Base-by-base conservation (phyloP, 1,140 invertebrate species). In the Papilio xuthus region DNA sequence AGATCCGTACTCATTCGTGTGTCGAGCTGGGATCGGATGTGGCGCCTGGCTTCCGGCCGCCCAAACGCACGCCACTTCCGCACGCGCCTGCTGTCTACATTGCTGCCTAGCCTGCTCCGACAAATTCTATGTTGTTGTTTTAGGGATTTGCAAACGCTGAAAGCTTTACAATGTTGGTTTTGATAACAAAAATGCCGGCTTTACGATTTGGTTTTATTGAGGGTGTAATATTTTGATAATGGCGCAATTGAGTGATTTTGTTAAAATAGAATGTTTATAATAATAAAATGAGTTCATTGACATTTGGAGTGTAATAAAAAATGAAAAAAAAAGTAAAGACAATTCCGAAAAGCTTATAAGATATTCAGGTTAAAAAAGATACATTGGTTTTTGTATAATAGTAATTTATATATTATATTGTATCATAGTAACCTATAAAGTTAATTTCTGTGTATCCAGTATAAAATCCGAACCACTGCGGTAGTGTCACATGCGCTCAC, bases 41-140 rank as follows among this genome's bases (percentile, higher is more conserved):
- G 88, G 88, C 82, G 72, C 83, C 80, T 78, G 71, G 77, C 83
- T 60, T 84, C 87, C 87, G 86, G 82, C 80, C 80, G 78, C 79
- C 82, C 80, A 81, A 88, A 81, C 85, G 81, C 81, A 85, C 83
- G 81, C 81, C 83, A 76, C 85, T 82, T 87, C 84, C 84, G 85
- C 53, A 75, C 37, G 67, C 79, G 76, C 79, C 77, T 78, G 60
- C 71, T 73, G 71, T 77, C 78, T 78, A 60, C 71, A 67, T n/a
- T n/a, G n/a, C n/a, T n/a, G 70, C 78, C 81, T 75, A 73, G 28
- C 78, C 76, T 73, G 47, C 71, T 63, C 78, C 71, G 63, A 77
- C 69, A 83, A 83, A 84, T 85, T 85, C 78, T 83, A 76, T 87
- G 84, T 84, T 79, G 81, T 86, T 86, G 83, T 87, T 86, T 83